phyloP scores from a whole-genome alignment of 2,888 invertebrate genomes.

The Gymnosoma rotundatum region DNA sequence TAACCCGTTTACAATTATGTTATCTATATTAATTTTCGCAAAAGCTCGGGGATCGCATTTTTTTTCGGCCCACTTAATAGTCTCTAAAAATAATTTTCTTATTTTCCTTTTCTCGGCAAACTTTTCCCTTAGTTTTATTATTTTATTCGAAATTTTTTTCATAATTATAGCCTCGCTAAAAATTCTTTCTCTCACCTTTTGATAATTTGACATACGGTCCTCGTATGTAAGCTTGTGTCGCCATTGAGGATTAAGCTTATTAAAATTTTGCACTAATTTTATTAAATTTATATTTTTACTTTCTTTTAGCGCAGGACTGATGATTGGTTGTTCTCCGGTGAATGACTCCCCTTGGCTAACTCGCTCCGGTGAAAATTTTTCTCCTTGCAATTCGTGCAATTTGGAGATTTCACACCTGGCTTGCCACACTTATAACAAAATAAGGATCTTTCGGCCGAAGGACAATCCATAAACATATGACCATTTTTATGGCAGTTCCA shows the following conservation, averaged over 20 bases:
- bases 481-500: slow-evolving; percentile 42
- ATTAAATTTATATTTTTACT: slow-evolving; percentile 1
- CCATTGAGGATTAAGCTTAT: background rate
- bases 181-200: slow-evolving; percentile 11
- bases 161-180: background rate
- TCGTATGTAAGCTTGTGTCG: background rate
- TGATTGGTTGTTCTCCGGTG: too few species aligned
- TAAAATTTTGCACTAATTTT: background rate
- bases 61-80: too few species aligned
- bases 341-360: too few species aligned
- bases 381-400: background rate
- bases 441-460: slow-evolving; percentile 9
- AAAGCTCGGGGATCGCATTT: background rate
- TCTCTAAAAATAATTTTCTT: background rate
- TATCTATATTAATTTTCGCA: background rate
- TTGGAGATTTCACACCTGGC: background rate
- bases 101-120: too few species aligned
- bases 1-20: too few species aligned
- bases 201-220: background rate
- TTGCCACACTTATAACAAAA: slow-evolving; percentile 37
- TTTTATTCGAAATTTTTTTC: background rate
- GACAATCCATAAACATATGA: slow-evolving; percentile 44
- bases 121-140: background rate
- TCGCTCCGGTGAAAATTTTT: background rate
- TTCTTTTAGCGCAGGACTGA: background rate